Conservation (phyloP, 2,113 vertebrate species). For the Cyprinus carpio region DNA sequence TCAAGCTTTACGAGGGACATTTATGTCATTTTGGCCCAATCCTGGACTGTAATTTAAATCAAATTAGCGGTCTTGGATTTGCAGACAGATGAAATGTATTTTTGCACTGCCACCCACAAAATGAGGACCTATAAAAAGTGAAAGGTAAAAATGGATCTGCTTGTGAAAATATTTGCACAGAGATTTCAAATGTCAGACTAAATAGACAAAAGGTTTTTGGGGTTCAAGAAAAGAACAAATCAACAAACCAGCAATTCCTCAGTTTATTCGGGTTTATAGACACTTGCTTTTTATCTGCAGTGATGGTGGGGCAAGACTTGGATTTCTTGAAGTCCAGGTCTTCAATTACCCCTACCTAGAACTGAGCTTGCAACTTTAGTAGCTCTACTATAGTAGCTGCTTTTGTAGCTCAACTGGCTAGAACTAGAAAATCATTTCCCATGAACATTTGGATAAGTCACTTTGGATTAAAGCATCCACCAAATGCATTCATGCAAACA, state of each 20-base stretch:
- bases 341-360: background rate
- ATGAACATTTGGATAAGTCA: background rate
- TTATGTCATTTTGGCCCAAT: constrained; percentile 61
- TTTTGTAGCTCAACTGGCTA: background rate
- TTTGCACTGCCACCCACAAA: constrained; percentile 71
- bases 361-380: background rate
- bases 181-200: constrained; percentile 63
- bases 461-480: background rate
- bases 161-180: constrained; percentile 61
- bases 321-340: background rate
- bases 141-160: constrained; percentile 58
- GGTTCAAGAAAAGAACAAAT: background rate
- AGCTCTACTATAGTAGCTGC: background rate
- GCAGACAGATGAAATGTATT: constrained; percentile 71
- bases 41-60: constrained; percentile 70
- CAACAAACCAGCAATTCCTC: constrained; percentile 29
- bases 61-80: constrained; percentile 70
- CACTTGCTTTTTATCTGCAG: background rate
- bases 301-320: background rate
- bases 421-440: background rate
- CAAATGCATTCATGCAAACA: background rate
- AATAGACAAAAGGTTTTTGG: constrained; percentile 12
- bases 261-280: constrained; percentile 5
- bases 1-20: constrained; percentile 63
- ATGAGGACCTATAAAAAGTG: constrained; percentile 65